Evolutionary conservation across 2,113 vertebrate species (phyloP).

Genomic region (Crotophaga sulcirostris): DNA sequence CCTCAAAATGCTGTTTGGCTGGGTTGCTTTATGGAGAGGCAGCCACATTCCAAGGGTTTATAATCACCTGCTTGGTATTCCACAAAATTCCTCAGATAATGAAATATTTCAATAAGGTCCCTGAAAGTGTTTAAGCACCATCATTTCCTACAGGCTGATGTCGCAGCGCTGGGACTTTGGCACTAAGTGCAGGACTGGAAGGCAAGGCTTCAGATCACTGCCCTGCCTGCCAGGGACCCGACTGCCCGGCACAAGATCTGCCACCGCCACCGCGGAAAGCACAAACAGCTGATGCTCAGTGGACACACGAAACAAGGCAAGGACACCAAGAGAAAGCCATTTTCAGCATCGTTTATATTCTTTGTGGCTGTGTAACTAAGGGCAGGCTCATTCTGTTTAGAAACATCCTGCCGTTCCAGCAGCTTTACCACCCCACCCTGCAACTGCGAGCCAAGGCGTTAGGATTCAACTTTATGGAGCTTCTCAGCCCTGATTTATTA

Average conservation of each 20-base stretch:
- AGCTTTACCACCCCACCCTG: slow-evolving; percentile 12
- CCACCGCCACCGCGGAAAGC: neutral
- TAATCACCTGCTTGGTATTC: slow-evolving; percentile 22
- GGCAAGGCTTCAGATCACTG: neutral
- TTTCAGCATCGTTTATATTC: slow-evolving; percentile 34
- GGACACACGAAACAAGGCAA: neutral
- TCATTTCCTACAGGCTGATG: neutral
- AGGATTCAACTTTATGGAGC: neutral
- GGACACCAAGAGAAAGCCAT: slow-evolving; percentile 15
- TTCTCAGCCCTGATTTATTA: slow-evolving; percentile 32
- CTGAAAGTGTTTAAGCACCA: neutral
- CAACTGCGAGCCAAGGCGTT: slow-evolving; percentile 30
- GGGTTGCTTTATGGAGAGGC: neutral
- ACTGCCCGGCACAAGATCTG: neutral
- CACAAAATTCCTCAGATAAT: slow-evolving; percentile 54
- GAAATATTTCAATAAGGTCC: slow-evolving; percentile 30
- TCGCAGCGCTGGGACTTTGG: neutral
- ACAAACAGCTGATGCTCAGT: neutral
- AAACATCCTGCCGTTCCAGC: slow-evolving; percentile 1
- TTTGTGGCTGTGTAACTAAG: slow-evolving; percentile 36
- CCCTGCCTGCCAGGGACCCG: neutral
- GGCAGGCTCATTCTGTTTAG: slow-evolving; percentile 37
- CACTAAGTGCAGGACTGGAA: neutral
- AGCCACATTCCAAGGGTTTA: slow-evolving; percentile 6
- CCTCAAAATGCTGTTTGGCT: neutral